These are phyloP conservation scores for Drosophila kuntzei DNA, from an alignment of 2,888 invertebrate genomes.

Conservation along the genomic window DNA sequence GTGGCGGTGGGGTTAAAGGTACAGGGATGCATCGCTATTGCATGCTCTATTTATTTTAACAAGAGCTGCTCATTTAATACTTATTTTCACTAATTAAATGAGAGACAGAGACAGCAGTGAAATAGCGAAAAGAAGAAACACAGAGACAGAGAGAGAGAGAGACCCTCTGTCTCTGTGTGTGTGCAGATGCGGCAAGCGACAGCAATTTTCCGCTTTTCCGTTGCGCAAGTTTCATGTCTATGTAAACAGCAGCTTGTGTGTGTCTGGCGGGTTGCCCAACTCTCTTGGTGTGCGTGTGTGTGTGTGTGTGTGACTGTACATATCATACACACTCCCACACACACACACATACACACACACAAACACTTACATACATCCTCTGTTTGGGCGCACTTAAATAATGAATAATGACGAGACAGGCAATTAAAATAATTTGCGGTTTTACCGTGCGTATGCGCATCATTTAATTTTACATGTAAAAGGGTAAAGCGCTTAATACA, in stretches of 20 bases:
- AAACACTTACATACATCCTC: conserved; percentile 35
- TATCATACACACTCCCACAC: conserved; percentile 44
- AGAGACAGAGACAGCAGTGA: conserved; percentile 34
- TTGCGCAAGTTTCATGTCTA: conserved; percentile 72
- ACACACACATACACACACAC: conserved; percentile 21
- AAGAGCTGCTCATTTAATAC: conserved; percentile 81
- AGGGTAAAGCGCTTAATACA: conserved; percentile 79
- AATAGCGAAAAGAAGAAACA: background rate
- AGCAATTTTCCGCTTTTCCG: conserved; percentile 72
- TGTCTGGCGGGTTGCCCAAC: conserved; percentile 55
- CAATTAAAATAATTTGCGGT: conserved; percentile 85
- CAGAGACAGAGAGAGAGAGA: conserved; percentile 5
- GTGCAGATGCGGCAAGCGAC: conserved; percentile 50
- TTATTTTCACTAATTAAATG: conserved; percentile 81
- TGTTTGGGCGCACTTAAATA: conserved; percentile 81
- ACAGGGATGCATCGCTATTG: conserved; percentile 50
- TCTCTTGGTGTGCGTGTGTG: conserved; percentile 33
- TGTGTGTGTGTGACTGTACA: conserved; percentile 28
- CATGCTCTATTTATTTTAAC: conserved; percentile 81
- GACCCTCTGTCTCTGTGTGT: background rate
- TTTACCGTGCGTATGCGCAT: conserved; percentile 84
- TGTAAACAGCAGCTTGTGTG: conserved; percentile 80
- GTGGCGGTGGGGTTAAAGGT: background rate
- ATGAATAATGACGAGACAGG: conserved; percentile 85
- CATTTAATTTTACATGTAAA: conserved; percentile 83